phyloP scores from a whole-genome alignment of 2,797 vertebrate species.

The Smutsia temminckii region DNA sequence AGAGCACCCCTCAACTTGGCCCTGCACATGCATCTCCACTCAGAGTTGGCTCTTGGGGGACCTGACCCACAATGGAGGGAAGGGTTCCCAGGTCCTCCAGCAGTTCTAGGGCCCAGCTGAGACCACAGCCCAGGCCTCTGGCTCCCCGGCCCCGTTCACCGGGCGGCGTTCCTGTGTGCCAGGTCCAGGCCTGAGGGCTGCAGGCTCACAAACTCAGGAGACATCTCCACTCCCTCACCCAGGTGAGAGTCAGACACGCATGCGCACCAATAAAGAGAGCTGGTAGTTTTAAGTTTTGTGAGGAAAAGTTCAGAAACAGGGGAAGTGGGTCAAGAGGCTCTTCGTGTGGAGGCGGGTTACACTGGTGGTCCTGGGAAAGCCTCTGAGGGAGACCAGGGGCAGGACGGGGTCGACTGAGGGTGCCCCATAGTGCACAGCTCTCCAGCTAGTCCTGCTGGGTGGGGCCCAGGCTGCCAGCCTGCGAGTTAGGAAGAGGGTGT shows the following conservation, averaged over 20 bases:
- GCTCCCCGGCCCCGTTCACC: background rate
- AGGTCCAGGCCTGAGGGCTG: background rate
- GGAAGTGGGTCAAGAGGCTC: background rate
- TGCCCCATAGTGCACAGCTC: background rate
- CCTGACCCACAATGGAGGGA: background rate
- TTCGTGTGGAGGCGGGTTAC: background rate
- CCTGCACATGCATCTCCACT: background rate
- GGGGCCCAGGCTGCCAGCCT: background rate
- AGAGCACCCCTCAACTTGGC: too few relatives aligned
- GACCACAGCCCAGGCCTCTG: background rate
- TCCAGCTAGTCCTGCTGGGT: too few relatives aligned
- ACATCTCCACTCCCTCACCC: background rate
- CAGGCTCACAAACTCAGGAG: background rate
- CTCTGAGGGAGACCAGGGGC: background rate
- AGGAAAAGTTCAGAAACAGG: background rate
- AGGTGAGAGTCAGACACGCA: background rate
- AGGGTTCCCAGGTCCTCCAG: too few relatives aligned
- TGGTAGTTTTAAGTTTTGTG: background rate
- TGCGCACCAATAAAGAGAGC: background rate
- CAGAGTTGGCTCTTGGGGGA: background rate
- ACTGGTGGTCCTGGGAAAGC: background rate
- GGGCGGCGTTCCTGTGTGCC: rapidly evolving
- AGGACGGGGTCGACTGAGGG: too few relatives aligned
- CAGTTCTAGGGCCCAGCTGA: rapidly evolving
- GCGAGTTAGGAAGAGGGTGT: background rate